phyloP scores from a whole-genome alignment of 2,888 invertebrate species.

The Rhyacophila evoluta region DNA sequence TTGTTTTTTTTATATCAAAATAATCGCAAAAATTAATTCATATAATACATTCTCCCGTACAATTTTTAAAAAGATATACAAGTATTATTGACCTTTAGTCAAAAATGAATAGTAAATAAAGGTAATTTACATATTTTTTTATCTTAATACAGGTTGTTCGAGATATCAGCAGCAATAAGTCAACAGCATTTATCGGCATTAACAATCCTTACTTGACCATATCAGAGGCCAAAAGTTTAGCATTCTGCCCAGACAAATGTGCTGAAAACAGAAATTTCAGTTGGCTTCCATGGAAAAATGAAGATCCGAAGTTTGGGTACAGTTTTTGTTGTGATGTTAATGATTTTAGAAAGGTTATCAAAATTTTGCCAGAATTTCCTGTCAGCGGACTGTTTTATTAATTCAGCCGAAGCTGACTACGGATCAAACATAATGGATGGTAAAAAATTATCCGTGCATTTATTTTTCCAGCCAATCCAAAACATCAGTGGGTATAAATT shows the following conservation, averaged over 20 bases:
- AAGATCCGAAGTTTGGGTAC: not conserved
- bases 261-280: not conserved
- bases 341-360: slow-evolving; percentile 58
- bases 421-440: too few relatives aligned
- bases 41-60: too few relatives aligned
- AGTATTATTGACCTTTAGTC: too few relatives aligned
- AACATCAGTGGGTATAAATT: too few relatives aligned
- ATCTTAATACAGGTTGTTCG: slow-evolving; percentile 44
- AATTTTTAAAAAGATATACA: too few relatives aligned
- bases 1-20: too few relatives aligned
- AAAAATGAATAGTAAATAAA: too few relatives aligned
- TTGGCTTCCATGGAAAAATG: not conserved
- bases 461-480: too few relatives aligned
- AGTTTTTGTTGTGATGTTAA: not conserved
- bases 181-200: not conserved
- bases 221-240: not conserved
- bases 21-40: too few relatives aligned
- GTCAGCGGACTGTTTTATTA: slow-evolving; percentile 59
- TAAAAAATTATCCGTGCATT: too few relatives aligned
- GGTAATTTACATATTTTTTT: too few relatives aligned
- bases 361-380: slow-evolving; percentile 67
- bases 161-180: not conserved
- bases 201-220: not conserved
- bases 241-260: not conserved
- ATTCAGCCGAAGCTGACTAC: too few relatives aligned